phyloP scores from a whole-genome alignment of 1,140 invertebrate genomes.

The Scaptomyza pallida region DNA sequence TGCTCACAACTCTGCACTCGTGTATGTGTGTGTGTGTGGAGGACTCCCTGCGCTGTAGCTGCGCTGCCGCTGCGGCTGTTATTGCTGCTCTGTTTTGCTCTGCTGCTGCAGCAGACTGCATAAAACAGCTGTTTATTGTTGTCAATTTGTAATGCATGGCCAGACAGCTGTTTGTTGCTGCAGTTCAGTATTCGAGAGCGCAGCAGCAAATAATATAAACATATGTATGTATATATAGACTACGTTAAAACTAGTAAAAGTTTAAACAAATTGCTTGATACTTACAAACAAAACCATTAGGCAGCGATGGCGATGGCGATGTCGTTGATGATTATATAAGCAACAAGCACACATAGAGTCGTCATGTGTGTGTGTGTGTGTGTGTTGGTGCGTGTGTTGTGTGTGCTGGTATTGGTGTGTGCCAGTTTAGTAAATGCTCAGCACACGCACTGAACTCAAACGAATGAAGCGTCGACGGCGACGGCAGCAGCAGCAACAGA shows the following conservation, averaged over 20 bases:
- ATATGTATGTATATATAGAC: background rate
- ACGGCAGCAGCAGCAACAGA: conserved; percentile 36
- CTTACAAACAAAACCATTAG: conserved; percentile 77
- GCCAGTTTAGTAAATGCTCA: conserved; percentile 77
- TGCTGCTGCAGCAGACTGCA: conserved; percentile 30
- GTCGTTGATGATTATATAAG: conserved; percentile 72
- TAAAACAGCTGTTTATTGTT: conserved; percentile 50
- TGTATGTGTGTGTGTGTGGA: conserved; percentile 29
- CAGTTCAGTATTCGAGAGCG: background rate
- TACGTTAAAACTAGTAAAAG: conserved; percentile 39
- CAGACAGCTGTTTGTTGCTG: conserved; percentile 57
- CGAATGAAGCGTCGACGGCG: conserved; percentile 30
- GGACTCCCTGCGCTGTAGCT: conserved; percentile 29
- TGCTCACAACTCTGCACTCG: background rate
- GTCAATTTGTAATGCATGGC: conserved; percentile 44
- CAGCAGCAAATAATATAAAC: background rate
- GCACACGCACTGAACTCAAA: conserved; percentile 66
- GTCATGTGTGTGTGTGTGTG: conserved; percentile 21
- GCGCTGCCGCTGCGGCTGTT: conserved; percentile 12
- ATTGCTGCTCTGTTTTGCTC: conserved; percentile 15
- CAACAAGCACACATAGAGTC: conserved; percentile 21
- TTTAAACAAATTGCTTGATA: conserved; percentile 74
- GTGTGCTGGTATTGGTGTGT: conserved; percentile 58
- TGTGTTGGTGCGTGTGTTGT: conserved; percentile 30
- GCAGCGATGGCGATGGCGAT: conserved; percentile 33